Evolutionary conservation across 1,140 invertebrate genomes (phyloP), one percentile per base, ranked within the genome.

Genomic region (Aphelenchoides besseyi): DNA sequence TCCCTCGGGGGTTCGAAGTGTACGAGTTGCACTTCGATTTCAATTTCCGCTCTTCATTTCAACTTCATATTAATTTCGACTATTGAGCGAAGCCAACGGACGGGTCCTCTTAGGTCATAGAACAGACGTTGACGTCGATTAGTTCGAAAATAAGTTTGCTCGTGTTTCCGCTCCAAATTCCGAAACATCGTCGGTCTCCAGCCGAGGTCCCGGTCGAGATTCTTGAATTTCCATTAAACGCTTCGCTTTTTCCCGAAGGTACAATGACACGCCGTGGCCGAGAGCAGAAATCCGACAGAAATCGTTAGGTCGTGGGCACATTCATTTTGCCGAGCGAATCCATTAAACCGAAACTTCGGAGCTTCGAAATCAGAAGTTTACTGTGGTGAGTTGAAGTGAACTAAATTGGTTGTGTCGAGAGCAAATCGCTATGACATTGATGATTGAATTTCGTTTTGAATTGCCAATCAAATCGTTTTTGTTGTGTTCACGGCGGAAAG

Each of bases 171-270:
- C n/a, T n/a, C n/a, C n/a, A n/a, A n/a, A n/a, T n/a, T n/a, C n/a
- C n/a, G n/a, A n/a, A n/a, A n/a, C n/a, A n/a, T n/a, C n/a, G n/a
- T n/a, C n/a, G n/a, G n/a, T n/a, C n/a, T n/a, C n/a, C n/a, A n/a
- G n/a, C n/a, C n/a, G n/a, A n/a, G n/a, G n/a, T n/a, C n/a, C n/a
- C n/a, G n/a, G n/a, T 48, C 41, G 12, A 23, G 41, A 16, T 48
- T 48, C 41, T 48, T 48, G 41, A 48, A 48, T 48, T 48, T 48
- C 41, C 41, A 48, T 48, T 48, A 48, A 48, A 48, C 12, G 41
- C 41, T 12, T 12, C 41, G 12, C 12, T 23, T 23, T 16, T 48
- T 48, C 41, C 41, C 41, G 41, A 23, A 48, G 41, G 41, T 48
- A 48, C 41, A 48, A 48, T 48, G 41, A 48, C 41, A 12, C 12